Evolutionary conservation across 64 coral and sea anemone genomes (phyloP).

Genomic region (Dendronephthya gigantea): DNA sequence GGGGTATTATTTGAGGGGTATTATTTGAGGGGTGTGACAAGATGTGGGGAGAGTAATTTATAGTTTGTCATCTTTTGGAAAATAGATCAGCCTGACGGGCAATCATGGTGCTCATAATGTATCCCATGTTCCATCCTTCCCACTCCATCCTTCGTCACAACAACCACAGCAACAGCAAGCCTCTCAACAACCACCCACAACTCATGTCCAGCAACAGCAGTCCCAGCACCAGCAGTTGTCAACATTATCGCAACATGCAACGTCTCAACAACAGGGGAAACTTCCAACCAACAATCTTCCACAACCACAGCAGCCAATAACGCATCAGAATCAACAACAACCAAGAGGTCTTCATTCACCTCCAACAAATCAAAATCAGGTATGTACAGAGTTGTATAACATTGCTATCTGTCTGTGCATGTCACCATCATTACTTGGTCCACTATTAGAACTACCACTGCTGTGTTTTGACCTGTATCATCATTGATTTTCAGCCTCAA

Average conservation of each 20-base stretch:
- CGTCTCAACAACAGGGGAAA: conserved; percentile 17
- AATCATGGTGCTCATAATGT: not conserved
- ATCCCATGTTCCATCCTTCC: not conserved
- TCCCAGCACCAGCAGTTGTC: conserved; percentile 24
- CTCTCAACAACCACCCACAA: not conserved
- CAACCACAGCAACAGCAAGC: not conserved
- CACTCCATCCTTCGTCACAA: not conserved
- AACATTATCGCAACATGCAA: conserved; percentile 36
- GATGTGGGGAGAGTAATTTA: too few relatives aligned
- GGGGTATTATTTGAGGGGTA: too few relatives aligned
- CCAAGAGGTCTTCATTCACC: conserved; percentile 54
- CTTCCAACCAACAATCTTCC: not conserved
- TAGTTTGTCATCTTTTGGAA: not conserved
- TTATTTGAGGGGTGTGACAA: too few relatives aligned
- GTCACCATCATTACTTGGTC: too few relatives aligned
- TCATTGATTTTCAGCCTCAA: conserved; percentile 38
- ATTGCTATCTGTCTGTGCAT: not conserved
- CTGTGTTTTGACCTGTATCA: too few relatives aligned
- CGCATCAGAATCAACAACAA: conserved; percentile 53
- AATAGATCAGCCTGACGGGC: not conserved
- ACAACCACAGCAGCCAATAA: conserved; percentile 33
- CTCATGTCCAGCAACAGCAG: conserved; percentile 3
- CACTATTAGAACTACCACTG: too few relatives aligned
- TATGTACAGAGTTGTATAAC: conserved; percentile 20
- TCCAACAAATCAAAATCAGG: conserved; percentile 63